These are phyloP conservation scores for Merodon equestris DNA, from an alignment of 2,888 invertebrate species.

Conservation along the genomic window DNA sequence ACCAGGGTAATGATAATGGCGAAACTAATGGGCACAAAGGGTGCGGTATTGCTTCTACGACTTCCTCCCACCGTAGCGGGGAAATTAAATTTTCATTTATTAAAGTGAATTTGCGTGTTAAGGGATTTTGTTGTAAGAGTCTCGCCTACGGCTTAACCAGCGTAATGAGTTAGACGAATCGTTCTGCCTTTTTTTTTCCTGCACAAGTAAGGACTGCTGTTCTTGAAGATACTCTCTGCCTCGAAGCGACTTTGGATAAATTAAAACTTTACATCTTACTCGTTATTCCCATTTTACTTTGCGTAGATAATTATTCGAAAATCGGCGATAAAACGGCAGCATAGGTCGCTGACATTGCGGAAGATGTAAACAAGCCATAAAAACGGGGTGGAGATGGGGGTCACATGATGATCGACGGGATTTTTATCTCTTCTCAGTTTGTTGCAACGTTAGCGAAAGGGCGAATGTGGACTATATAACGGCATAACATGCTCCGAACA, in stretches of 20 bases:
- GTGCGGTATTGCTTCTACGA: not conserved
- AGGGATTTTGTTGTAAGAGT: constrained; percentile 51
- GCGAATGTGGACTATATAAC: constrained; percentile 26
- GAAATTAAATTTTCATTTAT: constrained; percentile 67
- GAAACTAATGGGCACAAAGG: constrained; percentile 50
- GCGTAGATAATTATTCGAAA: too few species aligned
- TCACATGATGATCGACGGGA: too few species aligned
- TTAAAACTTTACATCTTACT: too few species aligned
- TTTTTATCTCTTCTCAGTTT: too few species aligned
- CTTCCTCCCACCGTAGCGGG: not conserved
- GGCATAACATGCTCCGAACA: not conserved
- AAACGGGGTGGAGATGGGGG: too few species aligned
- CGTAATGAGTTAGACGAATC: constrained; percentile 37
- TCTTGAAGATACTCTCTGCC: too few species aligned
- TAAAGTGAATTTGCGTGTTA: constrained; percentile 67
- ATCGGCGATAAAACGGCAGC: too few species aligned
- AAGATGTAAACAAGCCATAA: too few species aligned
- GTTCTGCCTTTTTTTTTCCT: not conserved
- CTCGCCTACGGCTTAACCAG: constrained; percentile 40
- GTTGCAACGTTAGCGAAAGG: not conserved
- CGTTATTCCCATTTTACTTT: too few species aligned
- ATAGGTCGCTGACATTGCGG: not conserved
- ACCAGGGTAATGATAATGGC: constrained; percentile 64
- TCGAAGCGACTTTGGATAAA: not conserved
- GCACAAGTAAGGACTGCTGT: too few species aligned